Base-by-base conservation (phyloP, 1,140 invertebrate genomes). In the Neuroterus valhalla region DNA sequence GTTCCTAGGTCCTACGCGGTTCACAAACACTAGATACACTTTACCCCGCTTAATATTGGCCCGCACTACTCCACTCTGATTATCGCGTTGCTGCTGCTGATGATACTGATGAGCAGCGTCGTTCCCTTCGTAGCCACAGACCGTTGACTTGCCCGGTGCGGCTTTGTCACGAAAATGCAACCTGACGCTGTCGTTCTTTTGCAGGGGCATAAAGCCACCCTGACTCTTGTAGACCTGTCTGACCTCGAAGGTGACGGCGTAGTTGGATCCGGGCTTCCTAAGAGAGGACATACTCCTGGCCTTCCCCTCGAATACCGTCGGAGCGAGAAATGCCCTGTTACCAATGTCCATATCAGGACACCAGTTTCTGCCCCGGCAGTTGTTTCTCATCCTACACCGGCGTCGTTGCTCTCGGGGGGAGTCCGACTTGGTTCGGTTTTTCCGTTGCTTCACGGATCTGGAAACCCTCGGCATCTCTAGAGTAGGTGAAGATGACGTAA, bases 221-320 rank as follows among this genome's bases (percentile, higher is more conserved):
- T 92, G 91, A 80, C 92, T 92, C 83, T 93, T 93, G 83, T 92
- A 92, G 68, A 93, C 91, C 43, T 91, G 89, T 77, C 91, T 91
- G 66, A 94, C 93, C 81, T 93, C 92, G 86, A 94, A 93, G 15
- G 93, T 93, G 72, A 93, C 93, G 55, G 92, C 92, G 87, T 93
- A 93, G 80, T 91, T 92, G 17, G 90, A 90, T 55, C 87, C 90
- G 42, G 90, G 86, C 42, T 91, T 91, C 21, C 91, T 89, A 71
- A 90, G 85, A 31, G 91, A 89, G 67, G 92, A 92, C 90, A 92
- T 91, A 43, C 93, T 94, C 17, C 92, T 90, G 19, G 91, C 92
- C 81, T 93, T 93, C 31, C 93, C 93, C 86, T 92, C 91, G 85
- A 94, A 93, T 15, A 94, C 92, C 11, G 92, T 92, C 68, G 91